Base-by-base conservation (phyloP, 2,113 vertebrate species). In the Stigmatopora argus region DNA sequence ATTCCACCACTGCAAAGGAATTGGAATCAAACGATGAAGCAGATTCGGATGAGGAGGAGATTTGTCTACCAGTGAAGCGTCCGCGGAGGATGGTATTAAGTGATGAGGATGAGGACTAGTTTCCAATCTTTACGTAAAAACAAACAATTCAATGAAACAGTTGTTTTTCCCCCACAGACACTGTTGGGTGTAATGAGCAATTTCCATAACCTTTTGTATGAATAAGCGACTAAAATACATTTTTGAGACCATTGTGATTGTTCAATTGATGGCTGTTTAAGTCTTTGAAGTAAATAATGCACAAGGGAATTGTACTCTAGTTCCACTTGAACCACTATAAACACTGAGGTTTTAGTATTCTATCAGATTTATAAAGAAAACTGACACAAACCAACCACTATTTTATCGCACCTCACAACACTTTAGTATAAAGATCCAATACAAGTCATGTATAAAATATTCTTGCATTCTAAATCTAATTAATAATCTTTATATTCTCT, bases 21-120 rank as follows among this genome's bases (percentile, higher is more conserved):
- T 1, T 66, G 15, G 74, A 80, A 1, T 19, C 56, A 23, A 83
- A 74, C 1, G 47, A 14, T 3, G 78, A 69, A 0, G 62, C 73
- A 3, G 84, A 85, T 60, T 92, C 90, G 4, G 91, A 92, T 35
- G 19, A 57, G 8, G 88, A 89, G 60, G 78, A 78, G 14, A 48
- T 76, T 18, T 73, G 86, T 41, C 86, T 75, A 55, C 85, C 85
- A 11, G 79, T 82, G 47, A 94, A 92, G 78, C 92, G 92, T 65
- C 88, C 88, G 58, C 83, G 92, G 34, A 89, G 89, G 64, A 82
- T 87, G 64, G 90, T 92, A 65, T 85, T 94, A 62, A 92, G 93
- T 60, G 93, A 94, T 11, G 84, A 87, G 1, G 85, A 87, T 13
- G 84, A 86, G 63, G 83, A 86, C 72, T 84, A 86, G 72, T 55